Evolutionary conservation across 2,888 invertebrate genomes (phyloP).

Genomic region (Agrypnus murinus): DNA sequence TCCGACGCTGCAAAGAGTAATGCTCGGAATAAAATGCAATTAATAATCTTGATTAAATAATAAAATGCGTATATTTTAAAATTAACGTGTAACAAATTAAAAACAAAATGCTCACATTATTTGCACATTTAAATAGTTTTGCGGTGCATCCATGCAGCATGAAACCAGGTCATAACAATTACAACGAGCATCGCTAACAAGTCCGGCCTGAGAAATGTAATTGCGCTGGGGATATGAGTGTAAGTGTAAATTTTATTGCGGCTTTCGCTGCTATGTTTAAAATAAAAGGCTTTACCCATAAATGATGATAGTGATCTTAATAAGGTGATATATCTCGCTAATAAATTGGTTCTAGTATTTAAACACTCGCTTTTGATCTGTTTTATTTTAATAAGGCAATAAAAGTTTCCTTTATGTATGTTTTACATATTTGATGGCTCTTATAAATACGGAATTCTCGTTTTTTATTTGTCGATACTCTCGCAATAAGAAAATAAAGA

Average conservation of each 20-base stretch:
- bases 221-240: slow-evolving; percentile 41
- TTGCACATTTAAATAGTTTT: slow-evolving; percentile 30
- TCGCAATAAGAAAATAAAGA: background rate
- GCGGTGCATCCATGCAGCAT: slow-evolving; percentile 23
- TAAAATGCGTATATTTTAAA: no score
- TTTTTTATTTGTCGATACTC: background rate
- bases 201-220: slow-evolving; percentile 41
- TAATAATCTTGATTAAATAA: no score
- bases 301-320: slow-evolving; percentile 51
- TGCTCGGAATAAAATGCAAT: no score
- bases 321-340: slow-evolving; percentile 51
- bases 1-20: no score
- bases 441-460: slow-evolving; percentile 10
- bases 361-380: slow-evolving; percentile 34
- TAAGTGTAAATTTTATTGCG: slow-evolving; percentile 47
- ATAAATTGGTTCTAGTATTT: slow-evolving; percentile 47
- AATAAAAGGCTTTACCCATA: slow-evolving; percentile 45
- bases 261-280: slow-evolving; percentile 44
- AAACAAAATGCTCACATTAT: slow-evolving; percentile 21
- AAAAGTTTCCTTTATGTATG: slow-evolving; percentile 28
- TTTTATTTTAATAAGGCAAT: slow-evolving; percentile 33
- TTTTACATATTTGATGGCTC: no score
- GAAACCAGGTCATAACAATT: slow-evolving; percentile 45
- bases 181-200: slow-evolving; percentile 45
- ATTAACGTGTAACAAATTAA: background rate